Evolutionary conservation across 2,888 invertebrate genomes (phyloP).

Genomic region (Cinara cedri): DNA sequence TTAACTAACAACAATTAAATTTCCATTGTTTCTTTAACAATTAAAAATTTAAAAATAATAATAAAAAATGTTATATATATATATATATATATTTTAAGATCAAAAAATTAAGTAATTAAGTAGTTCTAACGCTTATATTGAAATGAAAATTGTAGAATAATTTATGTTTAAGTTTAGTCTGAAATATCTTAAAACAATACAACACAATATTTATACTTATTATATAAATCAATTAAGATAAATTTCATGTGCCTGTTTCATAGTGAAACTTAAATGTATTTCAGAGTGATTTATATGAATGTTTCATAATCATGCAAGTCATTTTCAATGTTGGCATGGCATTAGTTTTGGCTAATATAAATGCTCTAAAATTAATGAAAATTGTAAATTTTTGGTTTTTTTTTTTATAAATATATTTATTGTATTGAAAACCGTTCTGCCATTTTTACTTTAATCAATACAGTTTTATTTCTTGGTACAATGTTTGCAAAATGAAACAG

Average conservation of each 20-base stretch:
- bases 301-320: not conserved
- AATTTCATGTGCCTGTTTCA: slow-evolving; percentile 42
- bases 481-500: slow-evolving; percentile 30
- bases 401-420: slow-evolving; percentile 9
- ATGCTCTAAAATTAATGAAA: not conserved
- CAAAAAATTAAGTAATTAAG: slow-evolving; percentile 31
- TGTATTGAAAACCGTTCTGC: slow-evolving; percentile 23
- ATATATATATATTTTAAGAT: slow-evolving; percentile 42
- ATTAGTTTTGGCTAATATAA: not conserved
- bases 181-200: slow-evolving; percentile 14
- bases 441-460: slow-evolving; percentile 26
- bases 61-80: slow-evolving; percentile 15
- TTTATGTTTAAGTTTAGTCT: slow-evolving; percentile 45
- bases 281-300: slow-evolving; percentile 11
- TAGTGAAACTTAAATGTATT: slow-evolving; percentile 32
- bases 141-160: slow-evolving; percentile 29
- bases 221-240: slow-evolving; percentile 27
- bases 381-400: not conserved
- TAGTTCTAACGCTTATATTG: slow-evolving; percentile 26
- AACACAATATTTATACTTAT: slow-evolving; percentile 28
- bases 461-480: slow-evolving; percentile 5
- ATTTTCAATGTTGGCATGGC: not conserved
- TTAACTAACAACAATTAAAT: slow-evolving; percentile 37
- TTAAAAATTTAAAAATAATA: no score
- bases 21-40: slow-evolving; percentile 14